Conservation (phyloP, 1,140 invertebrate species). For the Solenopsis invicta region DNA sequence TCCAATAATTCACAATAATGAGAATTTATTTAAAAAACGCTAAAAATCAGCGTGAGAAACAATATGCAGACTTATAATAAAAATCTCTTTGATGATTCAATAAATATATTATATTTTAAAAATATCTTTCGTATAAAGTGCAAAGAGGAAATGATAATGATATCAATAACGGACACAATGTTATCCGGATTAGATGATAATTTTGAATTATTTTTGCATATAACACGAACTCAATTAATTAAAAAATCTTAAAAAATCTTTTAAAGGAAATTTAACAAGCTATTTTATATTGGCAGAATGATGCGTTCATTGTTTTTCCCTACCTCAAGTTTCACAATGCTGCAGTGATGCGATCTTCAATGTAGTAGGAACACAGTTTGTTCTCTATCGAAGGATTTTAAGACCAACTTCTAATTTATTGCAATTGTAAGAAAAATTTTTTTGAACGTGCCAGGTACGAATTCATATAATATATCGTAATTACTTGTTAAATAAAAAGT, state of each 20-base stretch:
- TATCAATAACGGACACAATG: neutral
- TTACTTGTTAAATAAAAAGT: neutral
- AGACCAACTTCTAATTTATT: slow-evolving; percentile 18
- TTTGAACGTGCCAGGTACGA: neutral
- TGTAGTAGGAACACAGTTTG: neutral
- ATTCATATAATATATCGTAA: neutral
- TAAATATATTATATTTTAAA: neutral
- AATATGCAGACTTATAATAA: too few relatives aligned
- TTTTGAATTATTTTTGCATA: neutral
- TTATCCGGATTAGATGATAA: neutral
- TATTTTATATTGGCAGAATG: neutral
- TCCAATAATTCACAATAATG: too few relatives aligned
- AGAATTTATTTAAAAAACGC: too few relatives aligned
- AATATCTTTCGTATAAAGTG: neutral
- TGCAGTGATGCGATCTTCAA: neutral
- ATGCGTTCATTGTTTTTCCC: neutral
- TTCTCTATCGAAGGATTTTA: neutral
- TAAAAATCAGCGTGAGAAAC: too few relatives aligned
- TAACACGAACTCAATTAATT: neutral
- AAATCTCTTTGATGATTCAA: too few relatives aligned
- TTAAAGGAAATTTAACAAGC: neutral
- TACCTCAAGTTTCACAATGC: neutral
- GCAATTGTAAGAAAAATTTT: neutral
- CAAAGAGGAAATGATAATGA: neutral
- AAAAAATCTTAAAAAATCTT: slow-evolving; percentile 8